phyloP scores from a whole-genome alignment of 2,113 vertebrate genomes.

The Rutilus rutilus region DNA sequence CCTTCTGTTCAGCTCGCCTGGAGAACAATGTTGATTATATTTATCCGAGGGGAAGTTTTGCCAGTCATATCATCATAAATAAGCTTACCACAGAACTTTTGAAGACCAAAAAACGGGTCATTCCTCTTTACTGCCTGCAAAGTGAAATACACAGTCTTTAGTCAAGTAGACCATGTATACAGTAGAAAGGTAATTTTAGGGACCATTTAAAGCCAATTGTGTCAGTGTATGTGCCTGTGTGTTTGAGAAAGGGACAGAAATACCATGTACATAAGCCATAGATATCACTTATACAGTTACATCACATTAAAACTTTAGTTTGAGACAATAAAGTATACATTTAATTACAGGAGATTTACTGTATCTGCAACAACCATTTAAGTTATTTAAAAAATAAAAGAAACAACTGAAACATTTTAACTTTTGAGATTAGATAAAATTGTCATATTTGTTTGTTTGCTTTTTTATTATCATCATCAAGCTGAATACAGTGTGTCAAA shows the following conservation, averaged over 20 bases:
- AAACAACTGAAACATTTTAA: slow-evolving; percentile 35
- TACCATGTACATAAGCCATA: slow-evolving; percentile 56
- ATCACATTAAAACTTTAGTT: slow-evolving; percentile 26
- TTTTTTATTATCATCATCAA: slow-evolving; percentile 25
- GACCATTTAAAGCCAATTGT: slow-evolving; percentile 62
- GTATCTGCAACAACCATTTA: slow-evolving; percentile 45
- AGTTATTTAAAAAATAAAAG: slow-evolving; percentile 40
- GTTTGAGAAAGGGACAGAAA: slow-evolving; percentile 60
- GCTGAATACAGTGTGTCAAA: slow-evolving; percentile 11
- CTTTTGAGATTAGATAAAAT: slow-evolving; percentile 50
- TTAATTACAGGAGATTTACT: slow-evolving; percentile 27
- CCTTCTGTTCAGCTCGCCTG: slow-evolving; percentile 5
- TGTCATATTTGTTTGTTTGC: slow-evolving; percentile 20
- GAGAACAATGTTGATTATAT: slow-evolving; percentile 19
- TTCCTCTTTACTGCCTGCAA: slow-evolving; percentile 35
- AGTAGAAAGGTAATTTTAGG: slow-evolving; percentile 57
- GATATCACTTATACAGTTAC: slow-evolving; percentile 31
- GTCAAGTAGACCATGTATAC: slow-evolving; percentile 33
- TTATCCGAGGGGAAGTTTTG: neutral
- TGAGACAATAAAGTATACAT: slow-evolving; percentile 22
- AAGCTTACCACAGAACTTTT: slow-evolving; percentile 37
- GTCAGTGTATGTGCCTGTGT: slow-evolving; percentile 66
- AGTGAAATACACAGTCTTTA: slow-evolving; percentile 17
- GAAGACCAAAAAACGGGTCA: slow-evolving; percentile 45
- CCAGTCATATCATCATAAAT: slow-evolving; percentile 43